Conservation (phyloP, 2,888 invertebrate genomes). For the Noctua janthe region DNA sequence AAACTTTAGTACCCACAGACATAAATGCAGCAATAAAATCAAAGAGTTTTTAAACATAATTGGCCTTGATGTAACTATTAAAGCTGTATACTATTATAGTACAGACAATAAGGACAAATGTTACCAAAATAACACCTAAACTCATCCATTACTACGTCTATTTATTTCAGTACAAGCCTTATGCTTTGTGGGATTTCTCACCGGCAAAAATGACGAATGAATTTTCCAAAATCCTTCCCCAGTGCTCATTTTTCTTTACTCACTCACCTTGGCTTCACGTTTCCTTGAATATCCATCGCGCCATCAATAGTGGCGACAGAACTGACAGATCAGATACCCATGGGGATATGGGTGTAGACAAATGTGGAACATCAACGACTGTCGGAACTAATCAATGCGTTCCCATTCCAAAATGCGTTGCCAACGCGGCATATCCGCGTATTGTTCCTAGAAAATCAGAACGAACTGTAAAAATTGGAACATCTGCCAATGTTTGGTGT, state of each 20-base stretch:
- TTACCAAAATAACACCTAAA: constrained; percentile 8
- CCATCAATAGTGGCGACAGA: background rate
- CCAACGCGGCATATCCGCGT: constrained; percentile 45
- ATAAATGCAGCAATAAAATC: constrained; percentile 2
- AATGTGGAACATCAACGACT: constrained; percentile 27
- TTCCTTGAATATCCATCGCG: background rate
- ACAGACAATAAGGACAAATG: constrained; percentile 15
- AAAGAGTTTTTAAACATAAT: constrained; percentile 4
- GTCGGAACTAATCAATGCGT: constrained; percentile 55
- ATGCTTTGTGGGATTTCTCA: background rate
- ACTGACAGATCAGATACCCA: constrained; percentile 2
- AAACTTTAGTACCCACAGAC: constrained; percentile 8
- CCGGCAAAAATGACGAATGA: background rate
- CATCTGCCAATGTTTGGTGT: constrained; percentile 27
- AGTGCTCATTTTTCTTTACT: background rate
- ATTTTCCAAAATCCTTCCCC: background rate
- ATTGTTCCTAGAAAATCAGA: constrained; percentile 53
- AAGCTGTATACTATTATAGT: background rate
- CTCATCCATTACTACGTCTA: background rate
- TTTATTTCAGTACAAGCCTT: background rate
- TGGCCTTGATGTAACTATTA: constrained; percentile 1
- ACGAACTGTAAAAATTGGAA: constrained; percentile 39
- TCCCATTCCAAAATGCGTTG: constrained; percentile 49
- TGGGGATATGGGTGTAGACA: background rate
- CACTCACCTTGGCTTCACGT: background rate